These are phyloP conservation scores for Meghimatium bilineatum DNA, from an alignment of 2,888 invertebrate species.

Conservation along the genomic window DNA sequence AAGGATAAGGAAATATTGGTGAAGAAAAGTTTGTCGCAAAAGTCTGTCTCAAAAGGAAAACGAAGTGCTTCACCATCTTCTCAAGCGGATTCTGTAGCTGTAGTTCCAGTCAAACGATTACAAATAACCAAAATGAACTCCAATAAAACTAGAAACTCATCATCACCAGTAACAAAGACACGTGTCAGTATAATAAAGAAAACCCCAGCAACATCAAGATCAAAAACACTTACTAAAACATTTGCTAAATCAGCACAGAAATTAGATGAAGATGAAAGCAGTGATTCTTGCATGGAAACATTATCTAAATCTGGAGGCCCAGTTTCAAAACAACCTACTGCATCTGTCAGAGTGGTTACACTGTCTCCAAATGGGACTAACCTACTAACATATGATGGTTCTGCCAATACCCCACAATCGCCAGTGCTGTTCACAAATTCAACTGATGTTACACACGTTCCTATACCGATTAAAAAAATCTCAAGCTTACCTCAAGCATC, in stretches of 20 bases:
- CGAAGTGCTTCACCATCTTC: not conserved
- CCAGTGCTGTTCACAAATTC: not conserved
- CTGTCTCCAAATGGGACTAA: conserved; percentile 43
- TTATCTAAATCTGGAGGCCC: not conserved
- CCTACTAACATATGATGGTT: conserved; percentile 32
- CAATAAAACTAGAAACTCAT: not conserved
- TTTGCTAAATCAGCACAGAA: not conserved
- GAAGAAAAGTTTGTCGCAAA: not conserved
- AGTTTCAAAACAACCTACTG: conserved; percentile 2
- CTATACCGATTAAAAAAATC: not conserved
- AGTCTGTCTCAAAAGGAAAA: not conserved
- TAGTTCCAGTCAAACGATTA: not conserved
- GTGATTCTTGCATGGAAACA: not conserved
- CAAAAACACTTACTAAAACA: not conserved
- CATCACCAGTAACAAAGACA: not conserved
- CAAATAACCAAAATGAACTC: not conserved
- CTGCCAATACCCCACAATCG: conserved; percentile 3
- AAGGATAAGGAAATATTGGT: not conserved
- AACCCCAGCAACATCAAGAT: not conserved
- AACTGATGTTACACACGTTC: not conserved
- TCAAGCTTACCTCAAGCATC: not conserved
- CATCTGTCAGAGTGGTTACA: conserved; percentile 42
- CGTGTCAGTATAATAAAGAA: not conserved
- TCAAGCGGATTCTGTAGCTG: not conserved
- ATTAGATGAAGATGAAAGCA: not conserved